Evolutionary conservation across 2,797 vertebrate genomes (phyloP), one percentile per base, ranked within the genome.

Genomic region (Bradypodion pumilum): DNA sequence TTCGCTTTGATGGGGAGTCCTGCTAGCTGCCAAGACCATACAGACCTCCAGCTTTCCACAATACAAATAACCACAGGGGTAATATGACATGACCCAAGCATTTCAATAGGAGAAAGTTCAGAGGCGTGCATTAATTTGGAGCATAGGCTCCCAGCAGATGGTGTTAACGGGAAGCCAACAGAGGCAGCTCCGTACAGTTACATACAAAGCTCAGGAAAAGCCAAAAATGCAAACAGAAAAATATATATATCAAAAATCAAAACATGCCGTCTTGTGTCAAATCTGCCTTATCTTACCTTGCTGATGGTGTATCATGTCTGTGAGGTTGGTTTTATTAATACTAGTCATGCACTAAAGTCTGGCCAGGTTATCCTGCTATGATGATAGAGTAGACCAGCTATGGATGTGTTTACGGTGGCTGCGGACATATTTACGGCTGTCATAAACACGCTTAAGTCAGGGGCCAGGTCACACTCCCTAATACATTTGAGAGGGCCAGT

Each of bases 41-140:
- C n/a, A n/a, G n/a, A n/a, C 32, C 32, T 86, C 62, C 32, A 42
- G 37, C 66, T 0, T 0, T 77, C 1, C 0, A 8, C 59, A 79
- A 72, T 29, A 7, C 27, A 15, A 16, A 0, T 84, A 70, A 88
- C 79, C 86, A 15, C 2, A 12, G 2, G 9, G 1, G 25, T 46
- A 74, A 29, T 2, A 12, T 8, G 21, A 27, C 32, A 3, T 8
- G 52, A 77, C 42, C 62, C 35, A 13, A 25, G 59, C 37, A 25
- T 15, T 46, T 62, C 29, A 3, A 13, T 29, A 5, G 37, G 37
- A 27, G n/a, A 21, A 13, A 19, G 15, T 62, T 42, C 37, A 4
- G 37, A 42, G 37, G 35, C 52, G n/a, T 25, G 42, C 5, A n/a
- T 49, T 49, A n/a, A 66, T 25, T 10, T 29, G n/a, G 16, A 44